Evolutionary conservation across 2,113 vertebrate genomes (phyloP).

Genomic region (Tragelaphus scriptus): DNA sequence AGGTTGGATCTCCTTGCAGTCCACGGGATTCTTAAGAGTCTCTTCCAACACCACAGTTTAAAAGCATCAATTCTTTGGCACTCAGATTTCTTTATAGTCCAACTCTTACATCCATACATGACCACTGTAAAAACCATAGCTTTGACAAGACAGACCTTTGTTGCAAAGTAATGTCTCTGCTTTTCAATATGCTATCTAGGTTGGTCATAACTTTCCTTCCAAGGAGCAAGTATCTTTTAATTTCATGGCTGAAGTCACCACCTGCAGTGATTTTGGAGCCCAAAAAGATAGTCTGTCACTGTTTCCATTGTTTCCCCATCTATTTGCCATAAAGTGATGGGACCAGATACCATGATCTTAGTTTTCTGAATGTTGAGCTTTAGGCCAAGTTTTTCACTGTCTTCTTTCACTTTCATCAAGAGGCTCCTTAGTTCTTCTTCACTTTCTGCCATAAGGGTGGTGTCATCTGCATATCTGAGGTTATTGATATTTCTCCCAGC

Average conservation of each 20-base stretch:
- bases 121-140: not conserved
- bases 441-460: not conserved
- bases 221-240: not conserved
- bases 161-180: not conserved
- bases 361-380: not conserved
- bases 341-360: not conserved
- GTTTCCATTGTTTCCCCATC: not conserved
- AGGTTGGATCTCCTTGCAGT: not conserved
- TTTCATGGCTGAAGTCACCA: not conserved
- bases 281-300: rapidly evolving
- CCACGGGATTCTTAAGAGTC: not conserved
- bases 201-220: not conserved
- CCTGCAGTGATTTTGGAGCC: not conserved
- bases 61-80: not conserved
- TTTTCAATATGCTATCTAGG: rapidly evolving
- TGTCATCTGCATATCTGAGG: not conserved
- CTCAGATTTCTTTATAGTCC: not conserved
- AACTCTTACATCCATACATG: not conserved
- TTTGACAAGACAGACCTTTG: not conserved
- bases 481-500: not conserved
- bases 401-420: not conserved
- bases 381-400: not conserved
- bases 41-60: not conserved
- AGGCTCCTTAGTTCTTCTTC: not conserved
- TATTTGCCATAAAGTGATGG: not conserved